These are phyloP conservation scores for Steinernema hermaphroditum DNA, from an alignment of 2,888 invertebrate species.

Conservation along the genomic window DNA sequence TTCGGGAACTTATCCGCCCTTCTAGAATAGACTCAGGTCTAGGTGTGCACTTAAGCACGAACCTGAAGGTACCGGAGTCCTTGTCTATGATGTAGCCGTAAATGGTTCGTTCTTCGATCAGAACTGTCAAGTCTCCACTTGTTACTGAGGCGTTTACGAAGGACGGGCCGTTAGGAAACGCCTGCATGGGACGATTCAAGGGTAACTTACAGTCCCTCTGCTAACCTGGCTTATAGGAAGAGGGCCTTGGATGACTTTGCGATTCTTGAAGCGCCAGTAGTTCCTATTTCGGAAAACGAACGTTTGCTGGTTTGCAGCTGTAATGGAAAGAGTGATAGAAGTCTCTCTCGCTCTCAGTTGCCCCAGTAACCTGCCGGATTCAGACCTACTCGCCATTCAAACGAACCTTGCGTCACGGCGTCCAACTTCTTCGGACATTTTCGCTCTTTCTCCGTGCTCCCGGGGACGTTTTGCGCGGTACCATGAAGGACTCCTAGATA, in stretches of 20 bases:
- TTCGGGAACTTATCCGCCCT: conserved; percentile 50
- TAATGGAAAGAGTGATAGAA: no score
- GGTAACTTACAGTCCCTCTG: not conserved
- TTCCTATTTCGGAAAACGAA: conserved; percentile 50
- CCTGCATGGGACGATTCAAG: conserved; percentile 32
- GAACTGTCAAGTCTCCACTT: conserved; percentile 44
- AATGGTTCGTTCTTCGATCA: conserved; percentile 58
- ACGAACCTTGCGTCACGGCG: conserved; percentile 45
- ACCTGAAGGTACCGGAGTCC: conserved; percentile 30
- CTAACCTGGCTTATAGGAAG: conserved; percentile 45
- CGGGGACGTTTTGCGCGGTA: not conserved
- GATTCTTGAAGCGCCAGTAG: conserved; percentile 42
- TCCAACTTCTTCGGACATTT: conserved; percentile 48
- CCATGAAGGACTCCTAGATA: conserved; percentile 14
- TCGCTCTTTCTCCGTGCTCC: not conserved
- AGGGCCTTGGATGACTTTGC: conserved; percentile 45
- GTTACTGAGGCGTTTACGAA: conserved; percentile 58
- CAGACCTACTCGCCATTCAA: no score
- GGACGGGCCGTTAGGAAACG: conserved; percentile 56
- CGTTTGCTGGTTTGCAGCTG: conserved; percentile 47
- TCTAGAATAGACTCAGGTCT: conserved; percentile 36
- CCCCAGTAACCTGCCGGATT: no score
- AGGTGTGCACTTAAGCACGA: conserved; percentile 16
- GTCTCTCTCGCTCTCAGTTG: no score
- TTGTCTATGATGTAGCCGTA: conserved; percentile 56